These are phyloP conservation scores for Idaea biselata DNA, from an alignment of 2,888 invertebrate genomes.

Conservation along the genomic window DNA sequence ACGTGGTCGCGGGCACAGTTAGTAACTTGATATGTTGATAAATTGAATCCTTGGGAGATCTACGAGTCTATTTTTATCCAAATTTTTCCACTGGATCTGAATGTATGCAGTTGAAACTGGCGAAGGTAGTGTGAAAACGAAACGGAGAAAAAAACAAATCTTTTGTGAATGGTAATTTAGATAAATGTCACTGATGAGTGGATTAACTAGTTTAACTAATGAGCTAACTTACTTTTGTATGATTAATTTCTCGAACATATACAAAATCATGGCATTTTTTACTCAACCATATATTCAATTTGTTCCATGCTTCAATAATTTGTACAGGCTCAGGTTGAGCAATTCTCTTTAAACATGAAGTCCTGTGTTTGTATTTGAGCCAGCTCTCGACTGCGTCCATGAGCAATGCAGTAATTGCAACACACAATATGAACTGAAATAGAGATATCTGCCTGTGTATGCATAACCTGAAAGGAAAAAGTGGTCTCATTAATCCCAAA, in stretches of 20 bases:
- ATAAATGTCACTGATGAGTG: neutral
- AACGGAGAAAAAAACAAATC: neutral
- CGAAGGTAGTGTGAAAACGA: conserved; percentile 1
- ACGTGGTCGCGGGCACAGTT: no score
- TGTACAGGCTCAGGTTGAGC: conserved; percentile 45
- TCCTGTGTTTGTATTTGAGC: conserved; percentile 71
- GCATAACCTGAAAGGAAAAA: conserved; percentile 53
- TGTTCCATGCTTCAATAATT: conserved; percentile 36
- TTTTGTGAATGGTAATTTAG: no score
- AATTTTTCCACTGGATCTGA: no score
- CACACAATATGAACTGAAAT: conserved; percentile 52
- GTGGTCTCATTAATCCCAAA: neutral
- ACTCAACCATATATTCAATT: conserved; percentile 43
- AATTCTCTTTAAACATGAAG: conserved; percentile 58
- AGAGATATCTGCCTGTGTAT: conserved; percentile 56
- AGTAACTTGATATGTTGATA: no score
- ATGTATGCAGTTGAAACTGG: neutral
- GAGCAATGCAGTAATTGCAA: conserved; percentile 42
- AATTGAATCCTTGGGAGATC: no score
- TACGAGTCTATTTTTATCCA: no score
- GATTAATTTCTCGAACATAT: conserved; percentile 62
- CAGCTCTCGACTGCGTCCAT: conserved; percentile 69
- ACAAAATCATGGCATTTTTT: conserved; percentile 54
- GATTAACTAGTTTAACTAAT: conserved; percentile 1
- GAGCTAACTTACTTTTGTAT: conserved; percentile 58